These are phyloP conservation scores for Enteromius fasciolatus DNA, from an alignment of 2,797 vertebrate species.

Conservation along the genomic window DNA sequence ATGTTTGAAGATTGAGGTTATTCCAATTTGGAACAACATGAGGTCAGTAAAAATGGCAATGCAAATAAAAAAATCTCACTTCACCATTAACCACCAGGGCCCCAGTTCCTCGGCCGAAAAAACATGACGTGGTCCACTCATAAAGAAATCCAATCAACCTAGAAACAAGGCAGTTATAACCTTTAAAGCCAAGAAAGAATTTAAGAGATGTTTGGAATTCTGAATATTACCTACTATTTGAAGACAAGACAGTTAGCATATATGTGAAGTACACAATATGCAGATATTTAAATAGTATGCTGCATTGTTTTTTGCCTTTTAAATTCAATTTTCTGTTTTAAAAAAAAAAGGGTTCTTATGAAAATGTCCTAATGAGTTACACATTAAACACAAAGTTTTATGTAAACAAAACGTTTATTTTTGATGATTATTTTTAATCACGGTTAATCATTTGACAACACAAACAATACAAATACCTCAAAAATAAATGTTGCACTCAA, in stretches of 20 bases:
- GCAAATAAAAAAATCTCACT: not conserved
- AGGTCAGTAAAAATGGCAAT: not conserved
- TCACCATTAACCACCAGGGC: not conserved
- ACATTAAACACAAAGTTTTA: not conserved
- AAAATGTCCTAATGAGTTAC: not conserved
- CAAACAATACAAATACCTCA: not conserved
- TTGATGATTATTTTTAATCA: too few species aligned
- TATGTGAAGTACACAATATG: too few species aligned
- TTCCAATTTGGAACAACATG: not conserved
- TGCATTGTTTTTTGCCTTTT: not conserved
- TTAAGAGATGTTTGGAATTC: not conserved
- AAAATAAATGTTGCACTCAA: not conserved
- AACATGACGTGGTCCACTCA: not conserved
- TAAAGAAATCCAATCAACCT: not conserved
- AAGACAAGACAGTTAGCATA: not conserved
- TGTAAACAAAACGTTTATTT: too few species aligned
- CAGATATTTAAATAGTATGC: not conserved
- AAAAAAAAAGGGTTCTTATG: not conserved
- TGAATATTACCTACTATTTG: not conserved
- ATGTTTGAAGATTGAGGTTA: not conserved
- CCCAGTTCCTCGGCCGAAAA: not conserved
- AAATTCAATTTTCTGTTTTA: not conserved
- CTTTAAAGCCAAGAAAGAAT: not conserved
- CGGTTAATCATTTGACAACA: not conserved
- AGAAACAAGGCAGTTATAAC: not conserved